Conservation (phyloP, 2,797 vertebrate genomes). For the Heteromormyrus szaboi region DNA sequence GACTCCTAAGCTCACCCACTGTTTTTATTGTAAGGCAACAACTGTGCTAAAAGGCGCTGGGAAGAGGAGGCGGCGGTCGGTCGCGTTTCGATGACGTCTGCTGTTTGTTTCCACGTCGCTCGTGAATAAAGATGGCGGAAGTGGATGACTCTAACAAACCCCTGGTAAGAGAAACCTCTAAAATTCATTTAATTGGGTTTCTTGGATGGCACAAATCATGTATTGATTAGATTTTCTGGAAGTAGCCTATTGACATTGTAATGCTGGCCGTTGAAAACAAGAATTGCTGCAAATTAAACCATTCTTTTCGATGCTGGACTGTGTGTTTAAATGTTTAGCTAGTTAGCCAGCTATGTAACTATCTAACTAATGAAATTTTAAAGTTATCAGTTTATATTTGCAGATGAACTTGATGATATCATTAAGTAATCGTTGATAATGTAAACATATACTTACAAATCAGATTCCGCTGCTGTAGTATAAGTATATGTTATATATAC, state of each 20-base stretch:
- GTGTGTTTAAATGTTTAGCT: not conserved
- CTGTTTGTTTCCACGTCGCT: slow-evolving; percentile 21
- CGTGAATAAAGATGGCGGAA: slow-evolving; percentile 59
- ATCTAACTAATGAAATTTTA: not conserved
- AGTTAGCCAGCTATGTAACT: not conserved
- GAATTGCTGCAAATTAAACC: not conserved
- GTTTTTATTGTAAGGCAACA: slow-evolving; percentile 1
- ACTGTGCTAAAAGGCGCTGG: not conserved
- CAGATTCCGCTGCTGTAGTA: not conserved
- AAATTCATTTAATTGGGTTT: not conserved
- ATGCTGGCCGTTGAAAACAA: not conserved
- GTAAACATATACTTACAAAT: not conserved
- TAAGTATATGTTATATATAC: not conserved
- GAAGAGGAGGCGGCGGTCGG: not conserved
- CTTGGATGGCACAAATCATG: not conserved
- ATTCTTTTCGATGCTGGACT: not conserved
- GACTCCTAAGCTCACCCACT: not conserved
- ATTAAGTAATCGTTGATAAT: not conserved
- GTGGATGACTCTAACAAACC: slow-evolving; percentile 58
- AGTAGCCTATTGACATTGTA: too few species aligned
- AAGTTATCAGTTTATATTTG: not conserved
- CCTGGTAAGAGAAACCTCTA: slow-evolving; percentile 39
- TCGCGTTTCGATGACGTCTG: slow-evolving; percentile 19
- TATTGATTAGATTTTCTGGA: not conserved
- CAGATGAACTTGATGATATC: not conserved